These are phyloP conservation scores for Plumapathes pennacea DNA, from an alignment of 92 coral and sea anemone genomes.

Conservation along the genomic window DNA sequence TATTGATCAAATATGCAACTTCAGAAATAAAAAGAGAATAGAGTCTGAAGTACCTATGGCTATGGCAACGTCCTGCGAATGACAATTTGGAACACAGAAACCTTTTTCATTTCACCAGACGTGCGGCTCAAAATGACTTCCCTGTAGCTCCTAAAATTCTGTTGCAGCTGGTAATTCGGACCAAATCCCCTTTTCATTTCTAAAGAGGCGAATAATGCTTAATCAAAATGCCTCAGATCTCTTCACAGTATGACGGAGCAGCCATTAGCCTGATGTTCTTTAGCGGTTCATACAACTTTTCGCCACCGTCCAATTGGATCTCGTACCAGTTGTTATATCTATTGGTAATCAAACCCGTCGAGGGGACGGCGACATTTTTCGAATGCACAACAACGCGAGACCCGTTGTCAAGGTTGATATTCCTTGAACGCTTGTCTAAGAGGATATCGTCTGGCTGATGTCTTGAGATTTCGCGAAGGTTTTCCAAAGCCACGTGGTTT, in stretches of 20 bases:
- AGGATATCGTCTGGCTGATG: slow-evolving; percentile 4
- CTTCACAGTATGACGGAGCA: slow-evolving; percentile 24
- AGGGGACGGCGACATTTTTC: slow-evolving; percentile 11
- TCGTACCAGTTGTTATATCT: slow-evolving; percentile 31
- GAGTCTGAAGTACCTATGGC: too few relatives aligned
- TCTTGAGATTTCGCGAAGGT: slow-evolving; percentile 16
- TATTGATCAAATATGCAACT: too few relatives aligned
- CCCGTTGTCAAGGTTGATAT: slow-evolving; percentile 7
- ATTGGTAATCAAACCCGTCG: slow-evolving; percentile 28
- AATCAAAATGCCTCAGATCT: too few relatives aligned
- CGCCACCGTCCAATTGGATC: slow-evolving; percentile 28
- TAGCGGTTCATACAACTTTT: slow-evolving; percentile 25
- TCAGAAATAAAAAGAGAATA: too few relatives aligned
- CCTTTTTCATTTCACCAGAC: too few relatives aligned
- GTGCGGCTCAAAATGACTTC: too few relatives aligned
- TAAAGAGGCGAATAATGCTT: too few relatives aligned
- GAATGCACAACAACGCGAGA: slow-evolving; percentile 19
- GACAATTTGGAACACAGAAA: too few relatives aligned
- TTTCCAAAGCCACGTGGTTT: slow-evolving; percentile 5
- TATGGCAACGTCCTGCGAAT: too few relatives aligned
- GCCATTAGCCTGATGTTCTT: slow-evolving; percentile 34
- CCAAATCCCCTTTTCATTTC: too few relatives aligned
- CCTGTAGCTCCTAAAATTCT: too few relatives aligned
- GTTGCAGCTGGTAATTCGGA: too few relatives aligned
- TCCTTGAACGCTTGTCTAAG: slow-evolving; percentile 17